Conservation (phyloP, 2,888 invertebrate species). For the Reticulitermes lucifugus region DNA sequence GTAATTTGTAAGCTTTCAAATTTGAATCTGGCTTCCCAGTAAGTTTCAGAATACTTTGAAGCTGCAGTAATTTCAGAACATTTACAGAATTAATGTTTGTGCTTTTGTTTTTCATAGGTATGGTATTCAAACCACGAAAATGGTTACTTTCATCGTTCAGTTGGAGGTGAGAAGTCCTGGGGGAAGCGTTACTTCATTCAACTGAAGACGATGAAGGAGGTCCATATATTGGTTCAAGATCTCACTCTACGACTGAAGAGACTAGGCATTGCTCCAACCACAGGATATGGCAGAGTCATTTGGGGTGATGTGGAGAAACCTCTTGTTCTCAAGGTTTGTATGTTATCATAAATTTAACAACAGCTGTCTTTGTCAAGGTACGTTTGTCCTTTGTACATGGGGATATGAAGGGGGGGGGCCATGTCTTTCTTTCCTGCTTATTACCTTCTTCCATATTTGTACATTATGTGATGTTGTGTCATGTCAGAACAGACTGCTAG, state of each 20-base stretch:
- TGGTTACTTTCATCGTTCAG: slow-evolving; percentile 67
- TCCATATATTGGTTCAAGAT: slow-evolving; percentile 78
- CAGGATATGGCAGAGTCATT: slow-evolving; percentile 62
- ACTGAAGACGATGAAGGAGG: slow-evolving; percentile 77
- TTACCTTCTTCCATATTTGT: no score
- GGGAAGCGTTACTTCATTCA: slow-evolving; percentile 77
- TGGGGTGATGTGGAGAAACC: slow-evolving; percentile 68
- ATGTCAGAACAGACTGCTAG: no score
- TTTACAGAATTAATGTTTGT: not conserved
- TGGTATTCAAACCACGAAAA: slow-evolving; percentile 75
- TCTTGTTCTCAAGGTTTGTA: slow-evolving; percentile 73
- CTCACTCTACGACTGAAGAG: slow-evolving; percentile 71
- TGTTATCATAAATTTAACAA: not conserved
- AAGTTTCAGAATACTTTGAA: no score
- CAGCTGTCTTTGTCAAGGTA: no score
- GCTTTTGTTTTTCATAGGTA: slow-evolving; percentile 64
- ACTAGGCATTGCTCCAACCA: slow-evolving; percentile 71
- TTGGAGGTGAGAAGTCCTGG: slow-evolving; percentile 72
- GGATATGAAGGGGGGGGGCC: no score
- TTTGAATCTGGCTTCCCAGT: no score
- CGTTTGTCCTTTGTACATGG: no score
- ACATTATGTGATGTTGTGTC: no score
- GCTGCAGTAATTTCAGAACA: no score
- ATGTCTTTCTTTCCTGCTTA: no score
- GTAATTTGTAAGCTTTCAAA: no score